phyloP scores from a whole-genome alignment of 2,888 invertebrate genomes.

The Apotomis turbidana region DNA sequence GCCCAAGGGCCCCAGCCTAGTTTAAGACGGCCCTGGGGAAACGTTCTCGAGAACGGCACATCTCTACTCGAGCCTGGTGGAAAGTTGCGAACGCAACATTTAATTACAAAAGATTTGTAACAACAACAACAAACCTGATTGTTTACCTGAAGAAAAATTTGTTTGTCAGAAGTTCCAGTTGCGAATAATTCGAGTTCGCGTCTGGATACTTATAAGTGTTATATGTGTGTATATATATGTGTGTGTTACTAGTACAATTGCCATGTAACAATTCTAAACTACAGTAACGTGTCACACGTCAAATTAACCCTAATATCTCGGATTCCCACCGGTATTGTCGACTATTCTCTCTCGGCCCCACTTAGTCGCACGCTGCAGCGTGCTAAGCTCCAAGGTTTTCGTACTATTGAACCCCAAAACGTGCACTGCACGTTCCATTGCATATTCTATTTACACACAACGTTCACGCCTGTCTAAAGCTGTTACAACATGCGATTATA shows the following conservation, averaged over 20 bases:
- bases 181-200: too few species aligned
- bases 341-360: neutral
- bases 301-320: slow-evolving; percentile 14
- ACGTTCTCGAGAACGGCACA: too few species aligned
- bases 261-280: slow-evolving; percentile 5
- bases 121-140: too few species aligned
- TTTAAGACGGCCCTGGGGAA: too few species aligned
- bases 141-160: too few species aligned
- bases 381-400: slow-evolving; percentile 19
- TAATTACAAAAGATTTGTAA: too few species aligned
- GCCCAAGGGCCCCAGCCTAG: too few species aligned
- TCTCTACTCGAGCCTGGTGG: too few species aligned
- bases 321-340: neutral
- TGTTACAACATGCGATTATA: slow-evolving; percentile 73
- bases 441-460: slow-evolving; percentile 68
- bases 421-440: slow-evolving; percentile 51
- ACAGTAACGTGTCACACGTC: slow-evolving; percentile 3
- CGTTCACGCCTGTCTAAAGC: slow-evolving; percentile 49
- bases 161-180: too few species aligned
- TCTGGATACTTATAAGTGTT: too few species aligned
- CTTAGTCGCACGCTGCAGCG: neutral
- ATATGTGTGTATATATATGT: too few species aligned
- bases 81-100: too few species aligned
- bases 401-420: slow-evolving; percentile 38
- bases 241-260: neutral